Percentiles rank a stretch among this genome's conserved stretches.
Evolutionary conservation across 2,888 invertebrate species (phyloP).

Genomic region (Leptinotarsa peninsularis): DNA sequence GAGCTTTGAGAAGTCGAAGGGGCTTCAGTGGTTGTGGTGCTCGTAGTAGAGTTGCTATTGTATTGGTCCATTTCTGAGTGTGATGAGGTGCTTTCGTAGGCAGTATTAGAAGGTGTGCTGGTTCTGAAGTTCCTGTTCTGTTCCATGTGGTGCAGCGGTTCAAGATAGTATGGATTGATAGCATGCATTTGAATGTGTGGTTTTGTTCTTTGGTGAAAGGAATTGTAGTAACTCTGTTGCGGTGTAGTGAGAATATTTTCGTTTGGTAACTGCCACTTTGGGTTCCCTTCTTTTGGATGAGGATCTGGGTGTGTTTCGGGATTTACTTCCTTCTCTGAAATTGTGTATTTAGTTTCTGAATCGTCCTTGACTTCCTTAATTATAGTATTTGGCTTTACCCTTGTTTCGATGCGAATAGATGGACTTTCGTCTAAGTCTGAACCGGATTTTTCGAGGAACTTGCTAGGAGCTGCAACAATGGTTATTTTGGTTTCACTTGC

Average conservation of each 20-base stretch:
- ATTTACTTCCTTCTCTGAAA: constrained; percentile 53
- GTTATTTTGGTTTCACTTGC: constrained; percentile 70
- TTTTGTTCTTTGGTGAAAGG: constrained; percentile 37
- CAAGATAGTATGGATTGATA: constrained; percentile 40
- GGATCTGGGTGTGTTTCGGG: constrained; percentile 25
- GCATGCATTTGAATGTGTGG: constrained; percentile 35
- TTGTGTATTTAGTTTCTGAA: constrained; percentile 54
- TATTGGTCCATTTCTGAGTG: constrained; percentile 31
- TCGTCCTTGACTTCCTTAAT: constrained; percentile 51
- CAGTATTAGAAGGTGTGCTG: constrained; percentile 44
- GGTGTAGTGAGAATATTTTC: constrained; percentile 8
- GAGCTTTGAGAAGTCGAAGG: constrained; percentile 46
- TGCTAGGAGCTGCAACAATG: constrained; percentile 60
- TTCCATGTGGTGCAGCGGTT: constrained; percentile 30
- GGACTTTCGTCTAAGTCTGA: constrained; percentile 70
- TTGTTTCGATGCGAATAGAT: constrained; percentile 64
- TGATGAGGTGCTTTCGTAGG: constrained; percentile 45
- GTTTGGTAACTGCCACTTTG: constrained; percentile 31
- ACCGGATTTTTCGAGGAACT: constrained; percentile 56
- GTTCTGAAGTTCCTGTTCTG: constrained; percentile 49
- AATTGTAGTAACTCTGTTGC: constrained; percentile 42
- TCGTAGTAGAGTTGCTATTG: constrained; percentile 46
- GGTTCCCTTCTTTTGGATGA: constrained; percentile 32
- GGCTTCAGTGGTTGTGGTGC: constrained; percentile 39
- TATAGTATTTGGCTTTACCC: constrained; percentile 61